Evolutionary conservation across 1,140 invertebrate species (phyloP).

Genomic region (Trichonephila inaurata): DNA sequence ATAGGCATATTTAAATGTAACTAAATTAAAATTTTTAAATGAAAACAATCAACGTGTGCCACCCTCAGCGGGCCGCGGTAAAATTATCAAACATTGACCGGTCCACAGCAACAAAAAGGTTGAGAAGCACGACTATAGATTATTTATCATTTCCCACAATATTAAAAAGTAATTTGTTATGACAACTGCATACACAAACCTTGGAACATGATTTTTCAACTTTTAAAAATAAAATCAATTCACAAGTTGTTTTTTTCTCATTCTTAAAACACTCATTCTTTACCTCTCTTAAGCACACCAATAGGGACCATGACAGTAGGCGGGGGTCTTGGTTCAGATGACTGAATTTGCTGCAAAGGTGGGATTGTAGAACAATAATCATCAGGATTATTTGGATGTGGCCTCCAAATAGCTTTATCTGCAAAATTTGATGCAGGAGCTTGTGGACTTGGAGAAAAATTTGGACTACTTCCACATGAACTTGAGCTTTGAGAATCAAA

Average conservation of each 20-base stretch:
- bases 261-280: neutral
- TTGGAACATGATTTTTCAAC: too few relatives aligned
- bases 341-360: conserved; percentile 87
- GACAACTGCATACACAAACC: too few relatives aligned
- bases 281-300: conserved; percentile 87
- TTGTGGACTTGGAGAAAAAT: conserved; percentile 58
- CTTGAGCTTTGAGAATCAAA: conserved; percentile 62
- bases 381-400: conserved; percentile 93
- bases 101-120: too few relatives aligned
- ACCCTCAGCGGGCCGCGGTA: too few relatives aligned
- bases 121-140: too few relatives aligned
- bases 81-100: too few relatives aligned
- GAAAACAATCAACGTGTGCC: too few relatives aligned
- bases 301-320: conserved; percentile 91
- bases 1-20: too few relatives aligned
- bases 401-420: conserved; percentile 73
- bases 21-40: too few relatives aligned
- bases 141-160: too few relatives aligned
- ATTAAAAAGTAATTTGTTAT: too few relatives aligned
- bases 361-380: conserved; percentile 94
- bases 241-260: neutral
- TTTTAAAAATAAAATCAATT: too few relatives aligned
- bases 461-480: conserved; percentile 75
- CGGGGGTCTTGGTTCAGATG: conserved; percentile 83
- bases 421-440: conserved; percentile 32